Percentiles rank a stretch among this genome's conserved stretches.
phyloP scores from a whole-genome alignment of 2,113 vertebrate genomes.

The Corythornis cristatus region DNA sequence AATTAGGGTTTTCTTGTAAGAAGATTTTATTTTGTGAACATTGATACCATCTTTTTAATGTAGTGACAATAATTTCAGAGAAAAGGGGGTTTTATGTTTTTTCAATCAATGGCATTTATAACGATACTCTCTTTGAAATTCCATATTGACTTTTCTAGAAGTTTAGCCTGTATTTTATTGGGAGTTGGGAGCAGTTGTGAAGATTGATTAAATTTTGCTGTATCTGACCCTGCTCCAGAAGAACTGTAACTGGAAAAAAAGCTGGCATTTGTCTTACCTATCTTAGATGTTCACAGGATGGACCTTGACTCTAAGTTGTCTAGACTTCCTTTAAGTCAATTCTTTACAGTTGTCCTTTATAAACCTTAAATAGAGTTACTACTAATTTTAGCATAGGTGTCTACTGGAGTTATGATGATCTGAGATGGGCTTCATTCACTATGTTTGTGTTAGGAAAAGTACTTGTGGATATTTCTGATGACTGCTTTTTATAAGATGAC shows the following conservation, averaged over 20 bases:
- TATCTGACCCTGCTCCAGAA: constrained; percentile 10
- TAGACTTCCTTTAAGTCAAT: background rate
- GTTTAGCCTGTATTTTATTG: constrained; percentile 1
- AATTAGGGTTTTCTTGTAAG: background rate
- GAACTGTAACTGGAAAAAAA: background rate
- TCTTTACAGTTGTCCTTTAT: background rate
- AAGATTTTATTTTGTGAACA: background rate
- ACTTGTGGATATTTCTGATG: background rate
- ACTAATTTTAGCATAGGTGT: background rate
- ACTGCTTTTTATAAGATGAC: background rate
- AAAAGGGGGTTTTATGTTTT: constrained; percentile 10
- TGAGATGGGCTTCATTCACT: background rate
- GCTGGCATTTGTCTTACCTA: constrained; percentile 2
- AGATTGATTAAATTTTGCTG: constrained; percentile 24
- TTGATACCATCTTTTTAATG: background rate
- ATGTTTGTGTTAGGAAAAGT: background rate
- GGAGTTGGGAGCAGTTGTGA: background rate
- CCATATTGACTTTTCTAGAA: constrained; percentile 30
- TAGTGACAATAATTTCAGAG: background rate
- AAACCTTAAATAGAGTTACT: constrained; percentile 11
- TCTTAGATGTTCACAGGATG: constrained; percentile 12
- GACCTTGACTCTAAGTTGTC: background rate
- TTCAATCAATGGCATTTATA: constrained; percentile 22
- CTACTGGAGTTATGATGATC: background rate
- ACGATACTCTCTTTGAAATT: constrained; percentile 37